Base-by-base conservation (phyloP, 2,113 vertebrate genomes). In the Elaphurus davidianus region DNA sequence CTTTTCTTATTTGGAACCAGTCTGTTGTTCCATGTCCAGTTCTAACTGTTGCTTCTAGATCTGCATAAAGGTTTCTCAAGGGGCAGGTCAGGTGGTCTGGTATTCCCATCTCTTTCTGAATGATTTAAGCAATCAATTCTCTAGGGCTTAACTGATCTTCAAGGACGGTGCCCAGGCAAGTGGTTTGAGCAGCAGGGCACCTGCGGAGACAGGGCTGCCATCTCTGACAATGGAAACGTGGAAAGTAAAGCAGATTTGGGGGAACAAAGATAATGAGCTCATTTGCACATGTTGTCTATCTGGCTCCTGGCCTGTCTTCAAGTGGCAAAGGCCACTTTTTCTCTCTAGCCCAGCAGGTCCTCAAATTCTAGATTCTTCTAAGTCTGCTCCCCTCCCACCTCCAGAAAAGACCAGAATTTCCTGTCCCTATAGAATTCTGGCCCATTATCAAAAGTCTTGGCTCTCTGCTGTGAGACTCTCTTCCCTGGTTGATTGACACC, bases 371-470 rank as follows among this genome's bases (percentile, higher is more conserved):
- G 40, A 76, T 91, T 94, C 59, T 84, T 17, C 15, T 8, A 82
- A 87, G 36, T n/a, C 25, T 27, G 13, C 1, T 23, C 1, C n/a
- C 6, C n/a, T 4, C 17, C 1, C 11, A 5, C 3, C 12, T 47
- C 27, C 19, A 6, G 19, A 36, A 74, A 76, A 60, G 33, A 15
- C 14, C 40, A 55, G 59, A 43, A n/a, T 40, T 94, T 89, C n/a
- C 43, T 11, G 76, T 59, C 33, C 11, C 40, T 96, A 17, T 45
- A 47, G 60, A 59, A 74, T 52, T 94, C 81, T 87, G 47, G 30
- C 15, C 55, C 16, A 7, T 82, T 36, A 76, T 90, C 43, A 0
- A 54, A 76, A 45, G 15, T 83, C 82, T 60, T 76, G 23, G 7
- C 36, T 89, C 43, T 14, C 45, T 45, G 28, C 47, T 67, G 43